phyloP scores from a whole-genome alignment of 2,113 vertebrate genomes.

The Piliocolobus tephrosceles region DNA sequence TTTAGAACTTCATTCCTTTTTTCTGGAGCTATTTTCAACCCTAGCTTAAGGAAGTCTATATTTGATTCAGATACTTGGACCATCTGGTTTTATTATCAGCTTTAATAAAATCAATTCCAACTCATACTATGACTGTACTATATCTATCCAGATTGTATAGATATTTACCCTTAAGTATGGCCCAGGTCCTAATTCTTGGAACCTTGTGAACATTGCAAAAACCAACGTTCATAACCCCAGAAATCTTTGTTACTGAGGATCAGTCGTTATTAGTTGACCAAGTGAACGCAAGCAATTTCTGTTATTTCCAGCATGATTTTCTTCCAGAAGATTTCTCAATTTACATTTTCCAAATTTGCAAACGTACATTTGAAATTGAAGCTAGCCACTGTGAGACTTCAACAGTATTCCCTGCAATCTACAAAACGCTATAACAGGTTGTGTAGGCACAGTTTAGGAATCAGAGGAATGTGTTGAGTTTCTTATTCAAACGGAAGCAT shows the following conservation, averaged over 20 bases:
- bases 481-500: slow-evolving; percentile 62
- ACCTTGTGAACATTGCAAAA: neutral
- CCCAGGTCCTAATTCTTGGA: neutral
- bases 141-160: neutral
- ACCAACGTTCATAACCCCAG: neutral
- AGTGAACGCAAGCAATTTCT: neutral
- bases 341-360: slow-evolving; percentile 13
- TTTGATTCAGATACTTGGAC: slow-evolving; percentile 47
- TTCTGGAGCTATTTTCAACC: neutral
- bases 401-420: neutral
- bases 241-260: neutral
- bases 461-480: slow-evolving; percentile 57
- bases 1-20: neutral
- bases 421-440: slow-evolving; percentile 63
- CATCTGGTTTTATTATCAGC: slow-evolving; percentile 46
- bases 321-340: neutral
- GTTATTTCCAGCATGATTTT: neutral
- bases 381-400: neutral
- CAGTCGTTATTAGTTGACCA: neutral
- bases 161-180: neutral
- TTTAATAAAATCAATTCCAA: slow-evolving; percentile 48
- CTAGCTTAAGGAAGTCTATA: neutral
- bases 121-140: neutral
- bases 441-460: slow-evolving; percentile 69
- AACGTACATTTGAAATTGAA: neutral